Percentiles rank a stretch among this genome's conserved stretches.
Conservation (phyloP, 2,888 invertebrate species). For the Eucera pruinosa region DNA sequence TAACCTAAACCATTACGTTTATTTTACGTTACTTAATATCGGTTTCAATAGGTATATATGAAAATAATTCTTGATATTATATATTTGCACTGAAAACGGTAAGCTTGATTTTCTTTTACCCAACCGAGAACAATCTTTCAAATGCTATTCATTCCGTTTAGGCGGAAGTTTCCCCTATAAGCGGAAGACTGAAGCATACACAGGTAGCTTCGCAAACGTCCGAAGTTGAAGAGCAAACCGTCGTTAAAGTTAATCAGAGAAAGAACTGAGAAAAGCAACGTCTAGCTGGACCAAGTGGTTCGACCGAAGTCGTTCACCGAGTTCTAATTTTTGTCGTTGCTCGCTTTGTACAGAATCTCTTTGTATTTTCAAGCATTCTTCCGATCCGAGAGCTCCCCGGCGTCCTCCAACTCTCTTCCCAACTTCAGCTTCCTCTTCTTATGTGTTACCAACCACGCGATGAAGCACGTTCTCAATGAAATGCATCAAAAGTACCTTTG, state of each 20-base stretch:
- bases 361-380: slow-evolving; percentile 49
- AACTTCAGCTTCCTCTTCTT: slow-evolving; percentile 18
- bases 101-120: too few species aligned
- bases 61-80: too few species aligned
- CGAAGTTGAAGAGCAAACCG: neutral
- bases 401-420: slow-evolving; percentile 15
- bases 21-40: too few species aligned
- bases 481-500: slow-evolving; percentile 14
- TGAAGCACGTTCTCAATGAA: slow-evolving; percentile 49
- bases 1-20: too few species aligned
- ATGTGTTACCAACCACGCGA: slow-evolving; percentile 1
- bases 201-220: too few species aligned
- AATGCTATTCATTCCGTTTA: too few species aligned
- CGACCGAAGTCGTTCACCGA: slow-evolving; percentile 39
- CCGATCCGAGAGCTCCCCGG: neutral
- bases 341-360: slow-evolving; percentile 27
- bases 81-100: too few species aligned
- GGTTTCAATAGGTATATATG: too few species aligned
- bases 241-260: slow-evolving; percentile 4
- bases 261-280: neutral
- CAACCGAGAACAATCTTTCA: too few species aligned
- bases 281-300: neutral
- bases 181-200: too few species aligned
- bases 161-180: too few species aligned
- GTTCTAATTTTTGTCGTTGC: slow-evolving; percentile 50